A percentile compares a stretch with the other conserved stretches of the same genome.
These are phyloP conservation scores for Sarcophaga bullata DNA, from an alignment of 1,140 invertebrate genomes.

Conservation along the genomic window DNA sequence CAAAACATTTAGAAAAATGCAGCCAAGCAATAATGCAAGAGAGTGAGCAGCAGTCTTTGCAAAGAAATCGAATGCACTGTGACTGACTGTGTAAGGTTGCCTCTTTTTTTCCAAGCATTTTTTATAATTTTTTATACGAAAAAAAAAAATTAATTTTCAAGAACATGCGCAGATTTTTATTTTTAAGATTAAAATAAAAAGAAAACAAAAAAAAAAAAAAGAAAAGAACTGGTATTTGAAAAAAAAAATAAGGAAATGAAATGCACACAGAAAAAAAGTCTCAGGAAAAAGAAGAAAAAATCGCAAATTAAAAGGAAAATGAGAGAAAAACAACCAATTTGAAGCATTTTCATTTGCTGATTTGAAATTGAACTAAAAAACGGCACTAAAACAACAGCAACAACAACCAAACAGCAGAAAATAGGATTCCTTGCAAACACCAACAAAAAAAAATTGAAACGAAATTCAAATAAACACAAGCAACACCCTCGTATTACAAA, in stretches of 20 bases:
- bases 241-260: not conserved
- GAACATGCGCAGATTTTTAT: slow-evolving; percentile 34
- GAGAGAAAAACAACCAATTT: slow-evolving; percentile 24
- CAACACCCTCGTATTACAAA: no score
- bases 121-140: not conserved
- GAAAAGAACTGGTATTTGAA: no score
- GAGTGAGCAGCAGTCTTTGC: not conserved
- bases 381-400: not conserved
- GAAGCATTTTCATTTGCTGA: slow-evolving; percentile 39
- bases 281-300: slow-evolving; percentile 14
- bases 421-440: slow-evolving; percentile 8
- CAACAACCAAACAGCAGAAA: not conserved
- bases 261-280: slow-evolving; percentile 2
- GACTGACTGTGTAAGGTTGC: no score
- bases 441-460: not conserved
- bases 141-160: not conserved
- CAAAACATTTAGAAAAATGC: slow-evolving; percentile 39
- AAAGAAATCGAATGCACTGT: no score
- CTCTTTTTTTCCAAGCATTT: not conserved
- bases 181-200: no score
- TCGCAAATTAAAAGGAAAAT: slow-evolving; percentile 4
- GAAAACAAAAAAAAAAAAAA: no score
- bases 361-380: slow-evolving; percentile 29
- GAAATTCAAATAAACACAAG: no score
- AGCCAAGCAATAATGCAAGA: not conserved